A percentile compares a stretch with the other conserved stretches of the same genome.
These are phyloP conservation scores for Nipponacmea schrenckii DNA, from an alignment of 2,888 invertebrate species.

Conservation along the genomic window DNA sequence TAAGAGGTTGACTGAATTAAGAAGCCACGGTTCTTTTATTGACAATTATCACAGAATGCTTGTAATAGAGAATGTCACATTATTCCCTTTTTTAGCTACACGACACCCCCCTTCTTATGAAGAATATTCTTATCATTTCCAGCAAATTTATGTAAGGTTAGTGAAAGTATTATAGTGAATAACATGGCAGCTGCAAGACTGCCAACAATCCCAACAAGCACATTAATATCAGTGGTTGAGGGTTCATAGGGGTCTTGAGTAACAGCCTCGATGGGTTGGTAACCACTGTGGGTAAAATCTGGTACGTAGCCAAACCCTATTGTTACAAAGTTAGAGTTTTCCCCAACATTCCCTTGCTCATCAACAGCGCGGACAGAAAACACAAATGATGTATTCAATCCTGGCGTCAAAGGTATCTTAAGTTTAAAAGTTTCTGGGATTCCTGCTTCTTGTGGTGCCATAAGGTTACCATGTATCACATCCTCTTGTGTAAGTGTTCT, in stretches of 20 bases:
- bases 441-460: conserved; percentile 25
- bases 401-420: conserved; percentile 11
- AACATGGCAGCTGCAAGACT: conserved; percentile 13
- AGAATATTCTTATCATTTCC: too few relatives aligned
- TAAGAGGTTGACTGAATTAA: too few relatives aligned
- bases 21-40: too few relatives aligned
- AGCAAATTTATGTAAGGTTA: conserved; percentile 10
- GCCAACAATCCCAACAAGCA: conserved; percentile 14
- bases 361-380: conserved; percentile 44
- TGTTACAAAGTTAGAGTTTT: conserved; percentile 43
- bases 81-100: too few relatives aligned
- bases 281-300: conserved; percentile 29
- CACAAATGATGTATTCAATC: conserved; percentile 27
- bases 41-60: too few relatives aligned
- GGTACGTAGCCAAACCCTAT: conserved; percentile 35
- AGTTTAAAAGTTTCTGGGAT: conserved; percentile 24
- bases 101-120: too few relatives aligned
- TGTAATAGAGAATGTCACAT: too few relatives aligned
- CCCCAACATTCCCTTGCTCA: conserved; percentile 34
- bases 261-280: conserved; percentile 1
- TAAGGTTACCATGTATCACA: conserved; percentile 31
- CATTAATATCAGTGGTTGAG: neutral
- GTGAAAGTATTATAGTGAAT: conserved; percentile 6
- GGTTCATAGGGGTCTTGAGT: neutral
- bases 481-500: conserved; percentile 19